Evolutionary conservation across 2,888 invertebrate species (phyloP).

Genomic region (Leucoma salicis): DNA sequence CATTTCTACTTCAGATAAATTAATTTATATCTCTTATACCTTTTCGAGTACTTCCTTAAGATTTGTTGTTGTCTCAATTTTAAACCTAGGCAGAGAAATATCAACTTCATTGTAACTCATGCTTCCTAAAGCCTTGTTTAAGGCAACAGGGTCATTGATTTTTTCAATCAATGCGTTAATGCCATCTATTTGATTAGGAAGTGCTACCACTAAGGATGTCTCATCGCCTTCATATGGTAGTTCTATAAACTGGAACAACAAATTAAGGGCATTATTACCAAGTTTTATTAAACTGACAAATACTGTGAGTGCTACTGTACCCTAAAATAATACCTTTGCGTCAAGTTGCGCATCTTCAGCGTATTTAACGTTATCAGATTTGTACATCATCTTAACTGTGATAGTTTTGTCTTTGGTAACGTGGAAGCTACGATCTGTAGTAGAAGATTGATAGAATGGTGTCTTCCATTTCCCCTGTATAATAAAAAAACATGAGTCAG

Average conservation of each 20-base stretch:
- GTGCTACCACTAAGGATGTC: slow-evolving; percentile 86
- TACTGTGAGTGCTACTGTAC: no score
- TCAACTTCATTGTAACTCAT: slow-evolving; percentile 78
- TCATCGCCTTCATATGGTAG: slow-evolving; percentile 87
- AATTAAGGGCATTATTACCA: no score
- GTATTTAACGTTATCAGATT: slow-evolving; percentile 65
- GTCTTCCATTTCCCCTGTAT: slow-evolving; percentile 84
- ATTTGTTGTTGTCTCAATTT: slow-evolving; percentile 87
- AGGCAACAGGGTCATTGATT: slow-evolving; percentile 66
- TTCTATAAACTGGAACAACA: slow-evolving; percentile 81
- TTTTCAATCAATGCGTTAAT: slow-evolving; percentile 83
- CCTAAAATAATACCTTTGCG: slow-evolving; percentile 63
- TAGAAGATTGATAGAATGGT: slow-evolving; percentile 82
- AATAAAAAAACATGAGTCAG: background rate
- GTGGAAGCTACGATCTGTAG: slow-evolving; percentile 84
- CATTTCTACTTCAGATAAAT: background rate
- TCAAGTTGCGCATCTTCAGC: slow-evolving; percentile 53
- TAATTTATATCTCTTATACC: slow-evolving; percentile 62
- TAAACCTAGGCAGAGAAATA: slow-evolving; percentile 89
- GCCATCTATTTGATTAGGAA: slow-evolving; percentile 87
- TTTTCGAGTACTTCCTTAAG: slow-evolving; percentile 82
- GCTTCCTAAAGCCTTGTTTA: slow-evolving; percentile 60
- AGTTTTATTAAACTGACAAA: no score
- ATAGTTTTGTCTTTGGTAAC: slow-evolving; percentile 75
- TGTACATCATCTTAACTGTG: slow-evolving; percentile 86